Evolutionary conservation across 2,797 vertebrate genomes (phyloP), one percentile per base, ranked within the genome.

Genomic region (Lophius americanus): DNA sequence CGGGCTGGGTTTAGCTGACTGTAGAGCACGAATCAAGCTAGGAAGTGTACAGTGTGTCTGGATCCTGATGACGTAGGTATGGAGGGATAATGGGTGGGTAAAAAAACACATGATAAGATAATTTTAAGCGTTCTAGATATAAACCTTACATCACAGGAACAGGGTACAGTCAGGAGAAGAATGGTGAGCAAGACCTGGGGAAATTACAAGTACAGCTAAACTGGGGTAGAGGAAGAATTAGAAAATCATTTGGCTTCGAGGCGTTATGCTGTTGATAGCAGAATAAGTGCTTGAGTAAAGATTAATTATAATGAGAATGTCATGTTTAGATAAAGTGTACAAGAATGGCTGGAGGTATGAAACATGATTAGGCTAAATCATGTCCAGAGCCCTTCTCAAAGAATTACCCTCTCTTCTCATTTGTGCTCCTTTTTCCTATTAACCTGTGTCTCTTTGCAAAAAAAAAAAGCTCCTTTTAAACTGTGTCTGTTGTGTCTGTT

Each of bases 401-500:
- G 72, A 85, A 78, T 79, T 52, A 86, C 87, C 78, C 81, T 86
- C 75, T 86, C 88, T 78, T 89, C 69, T 82, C 79, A 71, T 79
- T 83, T 88, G 74, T 88, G 86, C 86, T 85, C 85, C 84, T 86
- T 82, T 23, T 82, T 79, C 85, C 84, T 77, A 87, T 71, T 90
- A 91, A 90, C 84, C 79, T 90, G 83, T 90, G 82, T 82, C 83
- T 76, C 91, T 86, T 92, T 81, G 88, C 84, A 68, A 85, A 89
- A 9, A 68, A 85, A 89, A 9, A 23, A 23, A 23, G 23, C 78
- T 86, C 84, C 85, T 85, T 84, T 86, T 80, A 75, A 68, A 89
- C 83, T 87, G 82, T 89, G 85, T 89, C 87, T 91, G 88, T 90
- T 91, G 85, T 91, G 88, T 91, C 85, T 92, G 84, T 92, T 88